Evolutionary conservation across 1,140 invertebrate species (phyloP), one percentile per base, ranked within the genome.

Genomic region (Andricus grossulariae): DNA sequence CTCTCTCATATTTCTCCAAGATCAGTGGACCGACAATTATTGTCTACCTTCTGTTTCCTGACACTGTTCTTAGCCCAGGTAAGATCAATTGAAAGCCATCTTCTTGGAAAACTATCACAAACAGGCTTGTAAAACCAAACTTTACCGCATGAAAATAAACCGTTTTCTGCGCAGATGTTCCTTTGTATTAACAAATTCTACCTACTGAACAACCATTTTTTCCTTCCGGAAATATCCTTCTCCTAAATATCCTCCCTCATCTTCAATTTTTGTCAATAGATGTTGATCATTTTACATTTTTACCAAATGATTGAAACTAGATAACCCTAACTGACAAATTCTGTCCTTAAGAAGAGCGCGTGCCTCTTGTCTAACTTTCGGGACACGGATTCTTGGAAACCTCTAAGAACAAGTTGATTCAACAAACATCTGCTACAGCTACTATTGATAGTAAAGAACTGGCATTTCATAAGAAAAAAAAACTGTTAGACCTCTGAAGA

Each of bases 111-210:
- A 39, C 32, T 66, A 21, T 10, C 21, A 10, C 21, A 66, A 66
- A 32, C 16, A 66, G 32, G 60, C 60, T 66, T 66, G 60, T 66
- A 66, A 66, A 66, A 66, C 60, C 60, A 66, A 66, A 66, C 60
- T 66, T 66, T 66, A 66, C n/a, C 25, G 25, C 60, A 66, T 32
- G 60, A 66, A 32, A 32, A 66, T 39, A 39, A 66, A 66, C n/a
- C 25, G 25, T 32, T 32, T 66, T 66, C 60, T 39, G 6, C 60
- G 6, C 60, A 66, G 60, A 66, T 66, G 60, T 66, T 66, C 60
- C 25, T 66, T 66, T 66, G 60, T 66, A 10, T 8, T 39, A 45
- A 45, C 39, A 39, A 66, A 66, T 16, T 32, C 60, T 66, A 66
- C 60, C 60, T 66, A 66, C 7, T 16, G 25, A 66, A 66, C n/a